Percentiles rank a stretch among this genome's conserved stretches.
These are phyloP conservation scores for Ptychadena robeensis DNA, from an alignment of 2,797 vertebrate species.

Conservation along the genomic window DNA sequence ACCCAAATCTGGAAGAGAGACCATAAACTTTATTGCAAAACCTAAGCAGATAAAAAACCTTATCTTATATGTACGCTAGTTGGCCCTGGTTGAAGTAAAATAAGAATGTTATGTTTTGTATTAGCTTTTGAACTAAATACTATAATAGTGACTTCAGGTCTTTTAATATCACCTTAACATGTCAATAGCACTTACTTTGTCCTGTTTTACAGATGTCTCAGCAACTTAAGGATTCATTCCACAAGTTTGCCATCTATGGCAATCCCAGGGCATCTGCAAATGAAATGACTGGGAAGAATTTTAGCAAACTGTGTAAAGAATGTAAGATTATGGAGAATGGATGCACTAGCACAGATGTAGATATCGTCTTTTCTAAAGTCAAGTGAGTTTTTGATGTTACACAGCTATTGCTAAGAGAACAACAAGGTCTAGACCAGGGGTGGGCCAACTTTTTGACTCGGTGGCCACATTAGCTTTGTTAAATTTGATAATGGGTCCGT, in stretches of 20 bases:
- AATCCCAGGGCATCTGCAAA: conserved; percentile 79
- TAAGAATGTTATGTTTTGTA: too few species aligned
- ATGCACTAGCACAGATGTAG: conserved; percentile 82
- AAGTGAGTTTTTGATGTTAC: conserved; percentile 76
- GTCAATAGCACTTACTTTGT: neutral
- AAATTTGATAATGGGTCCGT: too few species aligned
- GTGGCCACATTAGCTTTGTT: too few species aligned
- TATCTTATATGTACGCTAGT: too few species aligned
- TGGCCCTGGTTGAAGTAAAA: too few species aligned
- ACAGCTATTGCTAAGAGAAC: too few species aligned
- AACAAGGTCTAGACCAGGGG: too few species aligned
- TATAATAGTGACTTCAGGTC: neutral
- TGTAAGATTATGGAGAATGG: conserved; percentile 81
- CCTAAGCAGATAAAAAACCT: too few species aligned
- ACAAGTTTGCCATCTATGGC: conserved; percentile 80
- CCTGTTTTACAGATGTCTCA: conserved; percentile 61
- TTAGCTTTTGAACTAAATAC: too few species aligned
- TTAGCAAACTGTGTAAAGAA: conserved; percentile 88
- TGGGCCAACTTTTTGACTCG: too few species aligned
- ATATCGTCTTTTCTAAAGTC: conserved; percentile 89
- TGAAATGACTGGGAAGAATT: conserved; percentile 86
- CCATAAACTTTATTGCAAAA: too few species aligned
- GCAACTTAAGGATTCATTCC: conserved; percentile 78
- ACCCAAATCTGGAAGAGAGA: too few species aligned
- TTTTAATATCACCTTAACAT: neutral